Conservation (phyloP, 2,113 vertebrate species). For the Thamnophis sirtalis region DNA sequence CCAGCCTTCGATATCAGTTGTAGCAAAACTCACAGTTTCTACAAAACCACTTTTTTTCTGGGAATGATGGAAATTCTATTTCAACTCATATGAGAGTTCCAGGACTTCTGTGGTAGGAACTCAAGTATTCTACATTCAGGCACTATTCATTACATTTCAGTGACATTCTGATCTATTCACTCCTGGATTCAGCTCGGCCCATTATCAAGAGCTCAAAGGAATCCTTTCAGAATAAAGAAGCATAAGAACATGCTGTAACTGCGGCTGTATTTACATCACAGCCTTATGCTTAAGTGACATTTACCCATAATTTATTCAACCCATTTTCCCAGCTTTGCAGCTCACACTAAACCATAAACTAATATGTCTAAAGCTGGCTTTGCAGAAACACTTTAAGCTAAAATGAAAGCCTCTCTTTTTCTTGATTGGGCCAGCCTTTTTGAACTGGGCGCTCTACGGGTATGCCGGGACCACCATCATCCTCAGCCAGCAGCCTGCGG, state of each 20-base stretch:
- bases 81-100: background rate
- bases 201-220: background rate
- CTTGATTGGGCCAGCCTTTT: background rate
- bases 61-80: background rate
- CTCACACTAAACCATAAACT: background rate
- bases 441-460: background rate
- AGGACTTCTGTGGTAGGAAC: background rate
- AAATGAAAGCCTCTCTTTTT: background rate
- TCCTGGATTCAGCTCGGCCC: background rate
- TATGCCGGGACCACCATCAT: background rate
- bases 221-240: background rate
- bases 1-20: background rate
- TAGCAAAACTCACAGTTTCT: background rate
- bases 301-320: background rate
- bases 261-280: background rate
- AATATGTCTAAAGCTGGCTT: background rate
- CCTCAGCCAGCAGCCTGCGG: background rate
- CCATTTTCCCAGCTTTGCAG: background rate
- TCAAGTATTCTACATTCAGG: background rate
- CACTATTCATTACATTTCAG: background rate
- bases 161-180: background rate
- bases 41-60: background rate
- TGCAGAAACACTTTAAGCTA: background rate
- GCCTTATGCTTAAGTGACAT: background rate
- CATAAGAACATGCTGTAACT: background rate